Evolutionary conservation across 2,797 vertebrate species (phyloP).

Genomic region (Pseudochaenichthys georgianus): DNA sequence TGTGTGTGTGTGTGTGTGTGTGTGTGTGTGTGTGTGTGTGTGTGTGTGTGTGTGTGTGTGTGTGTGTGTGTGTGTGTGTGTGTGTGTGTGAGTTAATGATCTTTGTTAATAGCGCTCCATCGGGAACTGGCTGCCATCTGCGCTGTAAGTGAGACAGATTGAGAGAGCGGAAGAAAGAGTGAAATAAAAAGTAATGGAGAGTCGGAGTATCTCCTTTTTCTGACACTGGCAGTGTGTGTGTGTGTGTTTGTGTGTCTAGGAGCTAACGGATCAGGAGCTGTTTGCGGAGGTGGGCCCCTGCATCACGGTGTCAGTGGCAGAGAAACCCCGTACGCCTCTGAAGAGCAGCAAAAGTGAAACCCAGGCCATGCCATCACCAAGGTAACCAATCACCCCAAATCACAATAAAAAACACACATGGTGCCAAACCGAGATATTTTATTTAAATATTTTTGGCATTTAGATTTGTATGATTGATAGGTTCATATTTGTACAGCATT

Average conservation of each 20-base stretch:
- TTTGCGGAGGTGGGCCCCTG: constrained; percentile 85
- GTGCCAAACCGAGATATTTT: neutral
- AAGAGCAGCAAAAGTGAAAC: constrained; percentile 88
- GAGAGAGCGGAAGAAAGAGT: constrained; percentile 6
- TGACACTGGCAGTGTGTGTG: constrained; percentile 34
- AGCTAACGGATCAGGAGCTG: constrained; percentile 88
- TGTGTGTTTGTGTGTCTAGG: constrained; percentile 74
- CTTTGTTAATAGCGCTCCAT: constrained; percentile 26
- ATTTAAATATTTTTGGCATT: neutral
- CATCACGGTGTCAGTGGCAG: constrained; percentile 87
- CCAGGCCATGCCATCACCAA: constrained; percentile 87
- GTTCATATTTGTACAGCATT: too few species aligned
- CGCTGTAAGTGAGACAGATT: constrained; percentile 29
- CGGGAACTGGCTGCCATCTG: constrained; percentile 32
- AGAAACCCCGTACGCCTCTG: constrained; percentile 90
- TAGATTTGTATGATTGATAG: neutral
- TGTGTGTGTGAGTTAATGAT: constrained; percentile 24
- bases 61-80: neutral
- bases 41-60: neutral
- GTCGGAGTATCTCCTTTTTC: constrained; percentile 9
- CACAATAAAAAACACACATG: too few species aligned
- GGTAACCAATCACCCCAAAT: constrained; percentile 70
- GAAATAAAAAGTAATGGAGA: neutral
- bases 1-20: too few species aligned
- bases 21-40: constrained; percentile 9